Evolutionary conservation across 2,113 vertebrate genomes (phyloP).

Genomic region (Columbina picui): DNA sequence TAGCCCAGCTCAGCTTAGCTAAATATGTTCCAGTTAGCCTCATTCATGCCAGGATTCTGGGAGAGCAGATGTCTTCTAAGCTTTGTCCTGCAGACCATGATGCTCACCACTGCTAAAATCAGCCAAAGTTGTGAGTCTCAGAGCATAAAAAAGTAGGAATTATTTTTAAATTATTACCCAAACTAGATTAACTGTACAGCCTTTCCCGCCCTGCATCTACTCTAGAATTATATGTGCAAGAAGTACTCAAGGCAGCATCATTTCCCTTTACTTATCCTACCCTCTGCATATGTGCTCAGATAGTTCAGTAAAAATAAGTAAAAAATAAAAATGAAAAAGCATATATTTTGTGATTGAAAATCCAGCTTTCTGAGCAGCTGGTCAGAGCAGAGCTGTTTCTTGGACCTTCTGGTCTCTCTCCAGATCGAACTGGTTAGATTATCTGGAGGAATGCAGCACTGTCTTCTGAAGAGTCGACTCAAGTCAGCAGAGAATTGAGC

Average conservation of each 20-base stretch:
- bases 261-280: background rate
- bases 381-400: background rate
- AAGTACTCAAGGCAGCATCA: background rate
- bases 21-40: background rate
- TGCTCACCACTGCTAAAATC: background rate
- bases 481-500: background rate
- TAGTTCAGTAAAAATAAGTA: background rate
- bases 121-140: background rate
- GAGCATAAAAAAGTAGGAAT: background rate
- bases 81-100: background rate
- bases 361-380: background rate
- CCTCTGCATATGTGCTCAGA: background rate
- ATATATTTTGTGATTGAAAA: background rate
- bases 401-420: background rate
- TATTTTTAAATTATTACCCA: background rate
- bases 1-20: background rate
- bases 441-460: background rate
- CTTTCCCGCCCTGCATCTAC: background rate
- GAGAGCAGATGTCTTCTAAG: background rate
- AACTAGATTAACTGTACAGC: background rate
- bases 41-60: background rate
- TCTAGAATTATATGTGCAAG: background rate
- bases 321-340: background rate
- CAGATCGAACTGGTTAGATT: background rate
- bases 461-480: background rate